Conservation (phyloP, 1,140 invertebrate species). For the Drosophila sp. region DNA sequence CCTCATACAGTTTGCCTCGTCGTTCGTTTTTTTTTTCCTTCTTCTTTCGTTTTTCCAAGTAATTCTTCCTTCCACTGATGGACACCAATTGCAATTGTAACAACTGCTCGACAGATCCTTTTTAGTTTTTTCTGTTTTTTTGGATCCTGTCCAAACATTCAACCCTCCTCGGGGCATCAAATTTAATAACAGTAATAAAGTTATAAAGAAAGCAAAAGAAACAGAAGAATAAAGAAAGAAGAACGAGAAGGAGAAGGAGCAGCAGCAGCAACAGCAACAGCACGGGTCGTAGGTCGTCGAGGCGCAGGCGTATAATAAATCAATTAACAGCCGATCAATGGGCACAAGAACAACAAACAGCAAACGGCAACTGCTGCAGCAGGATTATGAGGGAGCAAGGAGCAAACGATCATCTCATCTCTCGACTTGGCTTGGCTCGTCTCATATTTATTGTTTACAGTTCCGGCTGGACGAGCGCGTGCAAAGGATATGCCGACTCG, state of each 20-base stretch:
- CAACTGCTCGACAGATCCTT: constrained; percentile 20
- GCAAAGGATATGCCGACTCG: constrained; percentile 55
- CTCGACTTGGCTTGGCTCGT: constrained; percentile 1
- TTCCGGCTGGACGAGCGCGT: constrained; percentile 72
- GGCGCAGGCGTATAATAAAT: constrained; percentile 77
- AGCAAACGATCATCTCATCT: constrained; percentile 6
- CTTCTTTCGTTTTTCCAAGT: background rate
- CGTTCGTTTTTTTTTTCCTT: background rate
- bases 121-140: constrained; percentile 39
- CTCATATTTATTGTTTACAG: constrained; percentile 77
- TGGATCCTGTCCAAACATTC: constrained; percentile 52
- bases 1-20: background rate
- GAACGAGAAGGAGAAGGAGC: constrained; percentile 32
- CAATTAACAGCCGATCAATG: constrained; percentile 63
- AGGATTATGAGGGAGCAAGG: constrained; percentile 47
- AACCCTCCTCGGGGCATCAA: constrained; percentile 57
- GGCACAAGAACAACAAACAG: constrained; percentile 20
- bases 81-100: constrained; percentile 44
- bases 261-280: constrained; percentile 3
- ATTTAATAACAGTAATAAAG: constrained; percentile 79
- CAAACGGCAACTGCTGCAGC: constrained; percentile 21
- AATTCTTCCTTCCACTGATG: constrained; percentile 22
- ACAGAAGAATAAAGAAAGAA: background rate
- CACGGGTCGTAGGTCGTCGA: constrained; percentile 28
- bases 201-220: constrained; percentile 33